Evolutionary conservation across 2,888 invertebrate genomes (phyloP), one percentile per base, ranked within the genome.

Genomic region (Chloroclystis v-ata): DNA sequence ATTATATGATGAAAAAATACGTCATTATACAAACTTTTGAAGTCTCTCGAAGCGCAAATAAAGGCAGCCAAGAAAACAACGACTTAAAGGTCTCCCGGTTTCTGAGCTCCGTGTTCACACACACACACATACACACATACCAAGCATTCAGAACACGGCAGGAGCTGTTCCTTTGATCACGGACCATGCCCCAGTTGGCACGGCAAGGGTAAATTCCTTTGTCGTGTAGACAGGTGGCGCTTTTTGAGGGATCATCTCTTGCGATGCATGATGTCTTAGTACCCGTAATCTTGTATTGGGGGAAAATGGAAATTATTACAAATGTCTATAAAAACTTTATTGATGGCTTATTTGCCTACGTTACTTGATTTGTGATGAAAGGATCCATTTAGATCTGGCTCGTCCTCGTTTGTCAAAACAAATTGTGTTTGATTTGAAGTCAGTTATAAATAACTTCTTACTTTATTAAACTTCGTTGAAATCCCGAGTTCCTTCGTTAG

Each of bases 161-260:
- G 72, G 73, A 72, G 75, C 57, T 66, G 57, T 71, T 67, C 72
- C 74, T 75, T 75, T 75, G 75, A 76, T 75, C 69, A 72, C 65
- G 54, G 43, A 43, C 43, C 46, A 50, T 72, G 75, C 73, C 66
- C 75, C 69, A 75, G 75, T 76, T 76, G 69, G 67, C 70, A 61
- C 58, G 61, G 62, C 61, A 63, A 59, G 60, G 62, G 67, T 65
- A 68, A 67, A 60, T 71, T 70, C 69, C 68, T 71, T 72, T 70
- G 69, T 67, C 60, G 55, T 44, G 51, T 37, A 57, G 42, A 42
- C 53, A 51, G 50, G 50, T 50, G 50, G 48, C 52, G 55, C 53
- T 56, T 59, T 61, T 59, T 54, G 56, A 53, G 50, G 50, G 41
- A 46, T 29, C 39, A 46, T 50, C 54, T 56, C 49, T 49, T 38